Conservation (phyloP, 1,140 invertebrate species). For the Parasteatoda tepidariorum region DNA sequence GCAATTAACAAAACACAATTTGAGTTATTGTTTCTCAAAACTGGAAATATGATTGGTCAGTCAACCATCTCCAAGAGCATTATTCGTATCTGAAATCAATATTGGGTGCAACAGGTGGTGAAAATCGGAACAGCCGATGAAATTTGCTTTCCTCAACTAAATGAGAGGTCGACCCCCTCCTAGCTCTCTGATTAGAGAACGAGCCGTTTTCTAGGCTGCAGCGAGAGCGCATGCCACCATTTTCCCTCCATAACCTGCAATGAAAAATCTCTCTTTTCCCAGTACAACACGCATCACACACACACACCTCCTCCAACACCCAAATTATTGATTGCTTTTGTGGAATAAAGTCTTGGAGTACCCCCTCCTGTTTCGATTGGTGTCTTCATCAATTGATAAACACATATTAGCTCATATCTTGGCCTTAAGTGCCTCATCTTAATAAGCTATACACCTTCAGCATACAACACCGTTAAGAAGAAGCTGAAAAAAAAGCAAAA, state of each 20-base stretch:
- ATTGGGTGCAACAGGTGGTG: background rate
- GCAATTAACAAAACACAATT: too few species aligned
- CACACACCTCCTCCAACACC: background rate
- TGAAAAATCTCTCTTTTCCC: conserved; percentile 28
- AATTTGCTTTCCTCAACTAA: conserved; percentile 5
- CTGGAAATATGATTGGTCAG: too few species aligned
- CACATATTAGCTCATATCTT: too few species aligned
- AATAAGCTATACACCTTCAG: too few species aligned
- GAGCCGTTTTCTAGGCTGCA: conserved; percentile 22
- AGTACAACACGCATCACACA: background rate
- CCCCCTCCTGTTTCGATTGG: background rate
- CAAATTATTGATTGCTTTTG: conserved; percentile 41
- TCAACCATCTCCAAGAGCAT: too few species aligned
- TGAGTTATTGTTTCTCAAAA: too few species aligned
- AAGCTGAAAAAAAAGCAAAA: too few species aligned
- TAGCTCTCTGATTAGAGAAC: background rate
- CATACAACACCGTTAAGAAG: too few species aligned
- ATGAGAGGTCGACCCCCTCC: background rate
- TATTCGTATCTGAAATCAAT: too few species aligned
- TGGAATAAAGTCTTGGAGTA: background rate
- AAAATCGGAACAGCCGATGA: background rate
- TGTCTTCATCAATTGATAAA: background rate
- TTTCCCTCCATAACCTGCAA: conserved; percentile 15
- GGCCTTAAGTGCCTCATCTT: too few species aligned
- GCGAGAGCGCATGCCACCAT: background rate